A percentile compares a stretch with the other conserved stretches of the same genome.
Evolutionary conservation across 2,888 invertebrate species (phyloP).

Genomic region (Luperina nickerlii): DNA sequence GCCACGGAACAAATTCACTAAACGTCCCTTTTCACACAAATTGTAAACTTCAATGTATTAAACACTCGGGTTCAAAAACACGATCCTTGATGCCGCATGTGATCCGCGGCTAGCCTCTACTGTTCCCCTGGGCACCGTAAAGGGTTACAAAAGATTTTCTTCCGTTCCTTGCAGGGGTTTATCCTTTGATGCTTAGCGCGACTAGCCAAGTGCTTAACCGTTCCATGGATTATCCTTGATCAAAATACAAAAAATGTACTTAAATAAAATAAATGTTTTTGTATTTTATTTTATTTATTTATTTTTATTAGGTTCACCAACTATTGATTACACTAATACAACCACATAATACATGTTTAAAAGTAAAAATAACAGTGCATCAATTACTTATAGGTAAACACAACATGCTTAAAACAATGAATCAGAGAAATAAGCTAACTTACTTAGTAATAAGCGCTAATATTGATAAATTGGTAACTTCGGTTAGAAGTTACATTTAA

Average conservation of each 20-base stretch:
- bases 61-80: neutral
- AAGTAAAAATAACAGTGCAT: no score
- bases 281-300: no score
- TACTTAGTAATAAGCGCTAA: no score
- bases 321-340: no score
- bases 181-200: neutral
- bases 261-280: neutral
- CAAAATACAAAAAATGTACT: neutral
- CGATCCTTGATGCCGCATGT: neutral
- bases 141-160: slow-evolving; percentile 13
- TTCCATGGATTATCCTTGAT: neutral
- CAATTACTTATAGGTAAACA: no score
- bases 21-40: neutral
- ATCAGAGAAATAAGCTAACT: no score
- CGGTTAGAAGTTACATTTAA: no score
- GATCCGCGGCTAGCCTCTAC: slow-evolving; percentile 7
- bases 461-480: no score
- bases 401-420: no score
- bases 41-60: neutral
- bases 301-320: no score
- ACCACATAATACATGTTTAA: no score
- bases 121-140: neutral
- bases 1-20: neutral
- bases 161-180: neutral
- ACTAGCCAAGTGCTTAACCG: neutral